These are phyloP conservation scores for Phania funesta DNA, from an alignment of 2,888 invertebrate genomes.

Conservation along the genomic window DNA sequence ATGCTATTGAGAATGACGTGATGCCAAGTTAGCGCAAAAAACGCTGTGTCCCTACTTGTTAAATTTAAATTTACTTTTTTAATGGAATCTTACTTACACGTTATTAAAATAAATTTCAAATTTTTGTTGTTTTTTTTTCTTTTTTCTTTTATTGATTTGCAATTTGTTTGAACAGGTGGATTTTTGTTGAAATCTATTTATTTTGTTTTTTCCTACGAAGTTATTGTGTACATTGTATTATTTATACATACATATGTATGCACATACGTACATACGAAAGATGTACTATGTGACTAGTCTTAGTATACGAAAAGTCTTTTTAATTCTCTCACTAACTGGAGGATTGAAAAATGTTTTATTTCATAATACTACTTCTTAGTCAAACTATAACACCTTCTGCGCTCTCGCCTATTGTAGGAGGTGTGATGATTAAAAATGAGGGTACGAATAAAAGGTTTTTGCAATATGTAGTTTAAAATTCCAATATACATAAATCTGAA, in stretches of 20 bases:
- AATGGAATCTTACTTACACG: background rate
- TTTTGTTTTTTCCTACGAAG: background rate
- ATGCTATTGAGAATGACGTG: too few relatives aligned
- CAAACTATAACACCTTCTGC: conserved; percentile 65
- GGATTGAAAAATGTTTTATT: conserved; percentile 42
- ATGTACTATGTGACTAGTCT: too few relatives aligned
- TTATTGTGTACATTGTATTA: background rate
- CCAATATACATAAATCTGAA: background rate
- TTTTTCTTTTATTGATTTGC: conserved; percentile 1
- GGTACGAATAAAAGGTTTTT: conserved; percentile 60
- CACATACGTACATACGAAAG: too few relatives aligned
- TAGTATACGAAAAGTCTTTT: conserved; percentile 27
- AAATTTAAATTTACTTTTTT: background rate
- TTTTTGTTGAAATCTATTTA: conserved; percentile 10
- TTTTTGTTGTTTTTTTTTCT: too few relatives aligned
- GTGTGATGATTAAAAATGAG: conserved; percentile 72
- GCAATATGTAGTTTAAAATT: background rate
- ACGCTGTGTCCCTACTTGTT: background rate
- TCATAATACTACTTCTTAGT: conserved; percentile 48
- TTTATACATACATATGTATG: too few relatives aligned
- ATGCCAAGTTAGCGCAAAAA: conserved; percentile 8
- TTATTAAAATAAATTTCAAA: background rate
- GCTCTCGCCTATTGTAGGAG: conserved; percentile 75
- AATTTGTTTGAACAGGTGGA: conserved; percentile 48
- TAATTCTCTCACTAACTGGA: background rate